These are phyloP conservation scores for Lypha dubia DNA, from an alignment of 2,888 invertebrate genomes.

Conservation along the genomic window DNA sequence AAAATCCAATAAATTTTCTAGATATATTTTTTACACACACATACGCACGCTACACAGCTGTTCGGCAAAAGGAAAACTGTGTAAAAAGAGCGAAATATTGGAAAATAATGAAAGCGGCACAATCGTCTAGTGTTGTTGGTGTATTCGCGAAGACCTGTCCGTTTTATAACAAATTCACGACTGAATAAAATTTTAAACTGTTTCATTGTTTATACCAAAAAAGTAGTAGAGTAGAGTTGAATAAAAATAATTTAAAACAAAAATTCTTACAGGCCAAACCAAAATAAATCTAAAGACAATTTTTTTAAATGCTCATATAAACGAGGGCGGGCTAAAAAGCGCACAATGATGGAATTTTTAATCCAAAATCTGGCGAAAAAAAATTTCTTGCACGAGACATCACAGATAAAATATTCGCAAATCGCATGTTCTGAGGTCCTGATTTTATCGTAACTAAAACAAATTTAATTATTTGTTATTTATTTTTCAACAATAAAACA, in stretches of 20 bases:
- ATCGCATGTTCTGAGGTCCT: too few relatives aligned
- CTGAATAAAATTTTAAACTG: conserved; percentile 78
- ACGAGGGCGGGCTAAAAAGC: conserved; percentile 19
- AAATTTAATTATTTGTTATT: too few relatives aligned
- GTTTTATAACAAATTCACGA: conserved; percentile 79
- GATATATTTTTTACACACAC: conserved; percentile 29
- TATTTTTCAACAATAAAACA: too few relatives aligned
- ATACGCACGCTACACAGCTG: conserved; percentile 29
- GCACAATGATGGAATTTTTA: not conserved
- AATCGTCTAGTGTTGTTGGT: conserved; percentile 1
- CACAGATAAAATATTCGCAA: too few relatives aligned
- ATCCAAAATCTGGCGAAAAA: not conserved
- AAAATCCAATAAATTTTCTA: conserved; percentile 40
- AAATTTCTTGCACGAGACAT: too few relatives aligned
- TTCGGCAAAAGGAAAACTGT: conserved; percentile 13
- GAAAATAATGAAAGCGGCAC: conserved; percentile 27
- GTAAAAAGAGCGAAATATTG: conserved; percentile 26
- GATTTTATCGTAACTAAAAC: too few relatives aligned
- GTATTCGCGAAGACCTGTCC: conserved; percentile 75
- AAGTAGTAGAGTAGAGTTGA: conserved; percentile 20
- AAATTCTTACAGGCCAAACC: conserved; percentile 49
- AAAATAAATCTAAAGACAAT: conserved; percentile 38
- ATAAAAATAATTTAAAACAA: conserved; percentile 46
- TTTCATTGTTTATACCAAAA: conserved; percentile 77
- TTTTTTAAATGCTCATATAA: conserved; percentile 13